phyloP scores from a whole-genome alignment of 2,113 vertebrate species.

The Marmota monax region DNA sequence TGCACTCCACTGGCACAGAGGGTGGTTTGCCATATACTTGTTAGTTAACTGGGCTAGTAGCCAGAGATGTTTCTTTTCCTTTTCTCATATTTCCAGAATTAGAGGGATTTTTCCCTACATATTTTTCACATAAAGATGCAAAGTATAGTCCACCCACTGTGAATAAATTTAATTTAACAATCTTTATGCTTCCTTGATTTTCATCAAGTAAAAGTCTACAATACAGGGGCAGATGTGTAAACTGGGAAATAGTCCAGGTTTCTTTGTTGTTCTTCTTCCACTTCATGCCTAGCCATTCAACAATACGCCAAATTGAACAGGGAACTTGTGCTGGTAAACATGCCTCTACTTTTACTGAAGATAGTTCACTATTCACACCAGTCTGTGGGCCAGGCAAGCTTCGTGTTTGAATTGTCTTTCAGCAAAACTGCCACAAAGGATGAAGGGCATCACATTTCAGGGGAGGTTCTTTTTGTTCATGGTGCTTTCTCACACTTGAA shows the following conservation, averaged over 20 bases:
- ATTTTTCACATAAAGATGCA: conserved; percentile 87
- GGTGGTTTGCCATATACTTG: conserved; percentile 43
- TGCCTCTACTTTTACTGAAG: not conserved
- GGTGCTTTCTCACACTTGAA: conserved; percentile 70
- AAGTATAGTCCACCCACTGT: conserved; percentile 83
- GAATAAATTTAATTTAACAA: conserved; percentile 88
- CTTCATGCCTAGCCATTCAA: not conserved
- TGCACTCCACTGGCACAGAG: conserved; percentile 61
- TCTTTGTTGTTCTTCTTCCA: conserved; percentile 59
- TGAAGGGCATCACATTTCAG: not conserved
- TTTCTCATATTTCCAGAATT: conserved; percentile 78
- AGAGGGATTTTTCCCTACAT: conserved; percentile 78
- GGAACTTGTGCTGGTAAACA: not conserved
- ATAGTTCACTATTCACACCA: not conserved
- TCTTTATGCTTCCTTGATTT: conserved; percentile 85
- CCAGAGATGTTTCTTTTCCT: conserved; percentile 78
- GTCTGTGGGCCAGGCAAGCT: not conserved
- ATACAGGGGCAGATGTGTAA: conserved; percentile 82
- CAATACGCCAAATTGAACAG: not conserved
- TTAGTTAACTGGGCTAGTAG: conserved; percentile 65
- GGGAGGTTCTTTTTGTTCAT: not conserved
- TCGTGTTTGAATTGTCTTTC: conserved; percentile 53
- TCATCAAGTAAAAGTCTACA: conserved; percentile 79
- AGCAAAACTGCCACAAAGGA: not conserved
- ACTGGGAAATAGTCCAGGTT: conserved; percentile 80